phyloP scores from a whole-genome alignment of 64 coral and sea anemone genomes.

The Acropora tenuis region DNA sequence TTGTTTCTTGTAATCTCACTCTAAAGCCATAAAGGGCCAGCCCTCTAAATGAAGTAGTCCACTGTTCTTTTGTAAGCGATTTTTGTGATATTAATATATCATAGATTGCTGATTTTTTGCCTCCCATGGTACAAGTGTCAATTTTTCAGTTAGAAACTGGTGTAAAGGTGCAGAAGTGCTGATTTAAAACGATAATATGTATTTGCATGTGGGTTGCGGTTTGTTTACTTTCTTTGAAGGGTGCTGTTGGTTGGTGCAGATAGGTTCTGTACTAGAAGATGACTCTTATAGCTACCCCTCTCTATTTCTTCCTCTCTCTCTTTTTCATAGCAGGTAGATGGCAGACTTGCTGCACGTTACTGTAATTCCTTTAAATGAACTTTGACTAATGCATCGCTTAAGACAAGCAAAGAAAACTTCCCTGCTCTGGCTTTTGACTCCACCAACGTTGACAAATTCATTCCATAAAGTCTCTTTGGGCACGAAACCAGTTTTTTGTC shows the following conservation, averaged over 20 bases:
- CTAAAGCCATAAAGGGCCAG: neutral
- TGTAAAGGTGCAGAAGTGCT: too few relatives aligned
- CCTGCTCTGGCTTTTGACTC: neutral
- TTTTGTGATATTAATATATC: too few relatives aligned
- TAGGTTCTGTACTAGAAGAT: conserved; percentile 10
- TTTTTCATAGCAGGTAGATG: conserved; percentile 7
- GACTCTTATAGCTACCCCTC: conserved; percentile 5
- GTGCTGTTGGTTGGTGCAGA: conserved; percentile 1
- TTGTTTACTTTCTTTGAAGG: conserved; percentile 4
- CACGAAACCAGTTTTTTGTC: conserved; percentile 15
- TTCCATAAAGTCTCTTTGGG: neutral
- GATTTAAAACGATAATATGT: too few relatives aligned
- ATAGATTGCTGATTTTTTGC: too few relatives aligned
- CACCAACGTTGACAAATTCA: neutral
- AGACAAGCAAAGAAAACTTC: conserved; percentile 10
- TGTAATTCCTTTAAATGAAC: conserved; percentile 7
- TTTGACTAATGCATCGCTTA: conserved; percentile 8
- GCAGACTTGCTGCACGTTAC: neutral
- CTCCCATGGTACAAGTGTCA: too few relatives aligned
- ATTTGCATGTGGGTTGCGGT: neutral
- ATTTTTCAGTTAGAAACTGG: too few relatives aligned
- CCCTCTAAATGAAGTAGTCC: neutral
- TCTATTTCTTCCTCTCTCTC: neutral
- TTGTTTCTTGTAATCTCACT: neutral
- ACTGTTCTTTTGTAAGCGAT: too few relatives aligned